A percentile compares a stretch with the other conserved stretches of the same genome.
phyloP scores from a whole-genome alignment of 2,113 vertebrate genomes.

The Ovis aries region DNA sequence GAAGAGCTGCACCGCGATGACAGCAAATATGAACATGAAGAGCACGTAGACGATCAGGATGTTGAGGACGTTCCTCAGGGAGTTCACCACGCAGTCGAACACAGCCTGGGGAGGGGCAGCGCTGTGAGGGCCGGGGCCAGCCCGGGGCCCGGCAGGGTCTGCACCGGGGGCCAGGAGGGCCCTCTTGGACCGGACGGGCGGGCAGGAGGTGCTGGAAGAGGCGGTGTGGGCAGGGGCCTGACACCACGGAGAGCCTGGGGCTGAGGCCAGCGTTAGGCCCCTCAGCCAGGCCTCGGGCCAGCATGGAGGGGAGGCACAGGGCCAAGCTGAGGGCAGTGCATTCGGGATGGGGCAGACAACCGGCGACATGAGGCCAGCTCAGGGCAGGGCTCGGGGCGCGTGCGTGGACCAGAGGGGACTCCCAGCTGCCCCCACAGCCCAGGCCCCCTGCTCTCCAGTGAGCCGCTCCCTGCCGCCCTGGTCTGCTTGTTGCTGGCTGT shows the following conservation, averaged over 20 bases:
- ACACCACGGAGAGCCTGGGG: neutral
- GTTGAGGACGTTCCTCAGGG: conserved; percentile 96
- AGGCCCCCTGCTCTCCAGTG: neutral
- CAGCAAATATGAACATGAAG: conserved; percentile 99
- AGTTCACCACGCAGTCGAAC: conserved; percentile 98
- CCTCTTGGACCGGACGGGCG: neutral
- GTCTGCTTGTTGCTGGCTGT: neutral
- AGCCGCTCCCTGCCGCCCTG: neutral
- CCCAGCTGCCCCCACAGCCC: no score
- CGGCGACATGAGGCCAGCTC: neutral
- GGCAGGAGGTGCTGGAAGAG: neutral
- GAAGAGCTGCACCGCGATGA: conserved; percentile 97
- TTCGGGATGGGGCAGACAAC: accelerated
- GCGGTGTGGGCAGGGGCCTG: accelerated
- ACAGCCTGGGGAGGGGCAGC: conserved; percentile 84
- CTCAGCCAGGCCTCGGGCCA: neutral
- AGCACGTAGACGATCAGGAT: conserved; percentile 98
- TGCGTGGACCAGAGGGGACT: neutral
- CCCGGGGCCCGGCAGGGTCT: neutral
- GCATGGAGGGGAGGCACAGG: neutral
- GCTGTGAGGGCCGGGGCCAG: neutral
- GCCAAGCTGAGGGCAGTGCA: neutral
- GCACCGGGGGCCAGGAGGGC: neutral
- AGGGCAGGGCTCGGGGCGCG: neutral
- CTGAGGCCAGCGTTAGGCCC: neutral